phyloP scores from a whole-genome alignment of 2,797 vertebrate species.

The Tarsius wallacei region DNA sequence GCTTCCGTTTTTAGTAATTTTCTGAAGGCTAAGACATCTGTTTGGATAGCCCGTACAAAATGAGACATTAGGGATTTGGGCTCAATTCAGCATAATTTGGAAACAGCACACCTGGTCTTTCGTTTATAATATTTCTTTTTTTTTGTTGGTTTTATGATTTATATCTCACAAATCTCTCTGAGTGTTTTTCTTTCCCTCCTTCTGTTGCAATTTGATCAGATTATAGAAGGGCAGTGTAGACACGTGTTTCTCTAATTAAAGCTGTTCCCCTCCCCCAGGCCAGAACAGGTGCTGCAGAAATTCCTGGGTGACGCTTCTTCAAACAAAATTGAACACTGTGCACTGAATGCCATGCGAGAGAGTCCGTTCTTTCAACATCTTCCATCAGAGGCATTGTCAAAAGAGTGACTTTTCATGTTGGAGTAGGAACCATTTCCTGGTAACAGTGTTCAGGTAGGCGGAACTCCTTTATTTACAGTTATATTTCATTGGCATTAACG shows the following conservation, averaged over 20 bases:
- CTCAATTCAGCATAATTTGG: conserved; percentile 85
- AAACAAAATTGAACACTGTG: conserved; percentile 46
- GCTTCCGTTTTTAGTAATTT: conserved; percentile 81
- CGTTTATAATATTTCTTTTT: conserved; percentile 80
- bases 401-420: not conserved
- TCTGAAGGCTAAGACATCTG: conserved; percentile 84
- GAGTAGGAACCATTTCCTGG: not conserved
- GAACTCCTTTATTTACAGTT: not conserved
- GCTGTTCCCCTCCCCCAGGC: conserved; percentile 40
- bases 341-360: not conserved
- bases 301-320: conserved; percentile 77
- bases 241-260: conserved; percentile 84
- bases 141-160: conserved; percentile 81
- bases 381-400: not conserved
- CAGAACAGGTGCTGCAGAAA: conserved; percentile 82
- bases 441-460: not conserved
- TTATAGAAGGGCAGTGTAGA: conserved; percentile 71
- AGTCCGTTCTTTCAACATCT: not conserved
- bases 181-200: conserved; percentile 46
- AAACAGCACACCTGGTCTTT: conserved; percentile 83
- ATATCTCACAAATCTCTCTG: conserved; percentile 81
- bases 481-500: not conserved
- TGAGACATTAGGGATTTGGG: conserved; percentile 80
- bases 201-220: conserved; percentile 85
- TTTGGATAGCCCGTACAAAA: conserved; percentile 76